Conservation (phyloP, 2,113 vertebrate species). For the Okapia johnstoni region DNA sequence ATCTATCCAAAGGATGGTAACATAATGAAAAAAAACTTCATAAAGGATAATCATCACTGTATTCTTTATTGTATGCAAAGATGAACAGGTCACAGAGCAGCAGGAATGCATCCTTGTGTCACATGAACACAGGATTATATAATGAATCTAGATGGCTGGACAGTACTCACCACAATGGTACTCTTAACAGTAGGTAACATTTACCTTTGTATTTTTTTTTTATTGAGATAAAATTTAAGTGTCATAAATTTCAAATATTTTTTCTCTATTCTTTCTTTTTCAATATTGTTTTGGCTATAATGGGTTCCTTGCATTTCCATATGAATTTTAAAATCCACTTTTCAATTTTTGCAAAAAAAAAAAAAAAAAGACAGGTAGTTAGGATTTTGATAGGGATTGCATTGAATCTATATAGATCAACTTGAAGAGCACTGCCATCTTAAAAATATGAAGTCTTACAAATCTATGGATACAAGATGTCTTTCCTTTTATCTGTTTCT, state of each 20-base stretch:
- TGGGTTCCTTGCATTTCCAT: not conserved
- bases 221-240: not conserved
- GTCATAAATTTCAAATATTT: not conserved
- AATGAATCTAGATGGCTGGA: not conserved
- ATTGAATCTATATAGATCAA: not conserved
- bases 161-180: not conserved
- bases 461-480: not conserved
- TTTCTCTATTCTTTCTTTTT: not conserved
- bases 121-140: not conserved
- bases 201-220: not conserved
- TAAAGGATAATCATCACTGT: not conserved
- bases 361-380: not conserved
- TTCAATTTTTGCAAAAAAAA: not conserved
- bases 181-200: not conserved
- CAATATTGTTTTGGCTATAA: not conserved
- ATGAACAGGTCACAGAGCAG: not conserved
- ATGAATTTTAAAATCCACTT: not conserved
- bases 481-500: not conserved
- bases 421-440: not conserved
- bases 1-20: not conserved
- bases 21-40: not conserved
- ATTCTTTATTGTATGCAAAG: not conserved
- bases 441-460: not conserved
- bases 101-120: not conserved
- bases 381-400: not conserved